Evolutionary conservation across 2,113 vertebrate genomes (phyloP).

Genomic region (Astur gentilis): DNA sequence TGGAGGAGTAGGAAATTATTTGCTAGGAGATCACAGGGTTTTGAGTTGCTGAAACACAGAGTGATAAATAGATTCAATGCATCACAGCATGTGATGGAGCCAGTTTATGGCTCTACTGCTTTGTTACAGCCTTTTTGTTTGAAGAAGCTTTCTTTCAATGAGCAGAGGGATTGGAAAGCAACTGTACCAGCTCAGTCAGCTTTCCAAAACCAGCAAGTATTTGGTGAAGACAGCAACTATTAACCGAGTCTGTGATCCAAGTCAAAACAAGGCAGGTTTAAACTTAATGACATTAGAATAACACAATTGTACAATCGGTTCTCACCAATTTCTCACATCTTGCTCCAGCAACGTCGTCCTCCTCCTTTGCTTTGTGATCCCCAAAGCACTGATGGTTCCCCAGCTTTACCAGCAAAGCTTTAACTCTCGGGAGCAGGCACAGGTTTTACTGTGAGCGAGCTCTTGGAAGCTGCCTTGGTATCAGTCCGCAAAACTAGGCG

Average conservation of each 20-base stretch:
- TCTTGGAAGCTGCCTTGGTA: background rate
- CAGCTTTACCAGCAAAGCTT: background rate
- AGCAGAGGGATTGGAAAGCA: background rate
- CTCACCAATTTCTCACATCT: background rate
- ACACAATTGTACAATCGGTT: background rate
- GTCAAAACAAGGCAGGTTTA: background rate
- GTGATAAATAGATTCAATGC: background rate
- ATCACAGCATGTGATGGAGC: rapidly evolving
- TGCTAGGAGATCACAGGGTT: background rate
- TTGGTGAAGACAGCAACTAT: background rate
- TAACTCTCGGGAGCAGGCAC: background rate
- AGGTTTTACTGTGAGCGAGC: background rate
- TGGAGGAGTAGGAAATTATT: background rate
- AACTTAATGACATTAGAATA: background rate
- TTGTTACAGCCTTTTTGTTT: background rate
- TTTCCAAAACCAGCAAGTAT: background rate
- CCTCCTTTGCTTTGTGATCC: background rate
- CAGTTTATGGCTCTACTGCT: background rate
- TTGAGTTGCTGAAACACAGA: background rate
- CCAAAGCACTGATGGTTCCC: background rate
- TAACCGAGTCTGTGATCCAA: background rate
- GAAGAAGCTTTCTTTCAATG: background rate
- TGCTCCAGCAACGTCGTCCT: background rate
- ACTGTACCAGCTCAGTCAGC: background rate
- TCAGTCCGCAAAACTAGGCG: background rate